Evolutionary conservation across 1,140 invertebrate genomes (phyloP), one percentile per base, ranked within the genome.

Genomic region (Rhopalosiphum maidis): DNA sequence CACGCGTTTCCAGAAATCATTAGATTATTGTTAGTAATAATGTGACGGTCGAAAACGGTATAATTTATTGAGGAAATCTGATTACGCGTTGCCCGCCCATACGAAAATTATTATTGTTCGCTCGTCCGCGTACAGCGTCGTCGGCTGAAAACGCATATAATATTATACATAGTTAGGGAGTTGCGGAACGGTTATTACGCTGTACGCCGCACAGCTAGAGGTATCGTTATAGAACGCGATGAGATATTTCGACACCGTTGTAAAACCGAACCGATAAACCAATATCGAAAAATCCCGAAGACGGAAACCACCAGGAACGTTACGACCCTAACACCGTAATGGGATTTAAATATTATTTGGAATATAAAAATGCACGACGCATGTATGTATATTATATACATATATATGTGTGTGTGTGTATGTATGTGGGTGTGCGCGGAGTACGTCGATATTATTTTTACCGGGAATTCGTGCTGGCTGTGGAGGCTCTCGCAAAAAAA

Each of bases 331-430:
- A 30, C 25, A 30, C 60, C 60, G 30, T 77, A 77, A 77, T n/a
- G 60, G 60, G 60, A 77, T 77, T 77, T 77, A 77, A 77, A 77
- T 77, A 77, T 77, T 77, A 77, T 77, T 77, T 77, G n/a, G n/a
- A 77, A n/a, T n/a, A 77, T 77, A 77, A 77, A 77, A 77, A 77
- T 77, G 60, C n/a, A 77, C n/a, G 18, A 18, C 15, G 30, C n/a
- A n/a, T 11, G 30, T 25, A 30, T 23, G 6, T 7, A 23, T 54
- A 23, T 54, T 54, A 23, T 7, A 21, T 25, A 22, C 2, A 7
- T 6, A 23, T 25, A 4, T 55, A 7, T 30, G 9, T 60, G 60
- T 15, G n/a, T 77, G 60, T 77, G 60, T 4, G 3, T 55, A 3
- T 60, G 60, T 15, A 15, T 77, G 60, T 18, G 60, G 0, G 41